Base-by-base conservation (phyloP, 2,888 invertebrate genomes). In the Temnothorax ravouxi region DNA sequence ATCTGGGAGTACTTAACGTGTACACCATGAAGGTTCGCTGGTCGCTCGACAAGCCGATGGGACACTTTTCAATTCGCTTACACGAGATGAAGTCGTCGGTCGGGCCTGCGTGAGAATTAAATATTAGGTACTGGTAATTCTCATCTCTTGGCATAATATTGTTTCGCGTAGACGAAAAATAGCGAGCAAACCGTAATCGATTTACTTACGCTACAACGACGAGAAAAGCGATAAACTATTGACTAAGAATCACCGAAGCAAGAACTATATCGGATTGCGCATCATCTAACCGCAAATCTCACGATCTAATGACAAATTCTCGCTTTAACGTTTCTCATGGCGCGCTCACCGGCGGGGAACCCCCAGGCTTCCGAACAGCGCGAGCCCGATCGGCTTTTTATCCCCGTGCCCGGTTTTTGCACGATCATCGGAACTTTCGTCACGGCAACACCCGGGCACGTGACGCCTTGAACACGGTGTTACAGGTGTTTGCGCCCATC, bases 401-500 rank as follows among this genome's bases (percentile, higher is more conserved):
- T 56, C 76, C 47, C 34, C 61, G 64, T 84, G 83, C 88, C n/a
- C 83, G 84, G 87, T 92, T 92, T 92, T 92, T 92, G 91, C 91
- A 83, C 90, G 90, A 90, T 89, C 90, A 89, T 91, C 88, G 89
- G 79, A 85, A 87, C 88, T 91, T 93, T 93, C 89, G 93, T 93
- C 92, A 93, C 93, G 92, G 93, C 90, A 93, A 93, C 92, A 92
- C 92, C 93, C 90, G 93, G 93, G 92, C 93, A 93, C 94, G 93
- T 93, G 93, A 94, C 92, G 87, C 87, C 88, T 64, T 87, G 85
- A 86, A 91, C 91, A 91, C 89, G 87, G 88, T 88, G 92, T 93
- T 93, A 93, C 93, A 93, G 93, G 93, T 93, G 93, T 93, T 93
- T 90, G 71, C 54, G 91, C 90, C 90, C 89, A 91, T 91, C 84